Evolutionary conservation across 2,113 vertebrate species (phyloP).

Genomic region (Centrocercus urophasianus): DNA sequence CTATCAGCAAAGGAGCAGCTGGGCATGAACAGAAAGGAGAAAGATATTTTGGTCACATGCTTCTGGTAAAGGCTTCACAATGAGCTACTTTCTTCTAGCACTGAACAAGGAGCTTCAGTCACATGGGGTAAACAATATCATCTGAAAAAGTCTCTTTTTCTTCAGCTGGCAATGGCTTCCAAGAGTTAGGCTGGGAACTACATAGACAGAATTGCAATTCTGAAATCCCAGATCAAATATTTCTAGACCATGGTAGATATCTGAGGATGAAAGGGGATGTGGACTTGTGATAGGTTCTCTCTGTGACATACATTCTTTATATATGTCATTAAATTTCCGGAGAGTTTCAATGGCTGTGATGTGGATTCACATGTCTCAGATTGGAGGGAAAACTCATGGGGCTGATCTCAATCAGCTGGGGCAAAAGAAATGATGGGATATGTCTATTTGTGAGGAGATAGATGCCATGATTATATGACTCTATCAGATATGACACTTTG

Average conservation of each 20-base stretch:
- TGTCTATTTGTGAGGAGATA: background rate
- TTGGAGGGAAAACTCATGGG: background rate
- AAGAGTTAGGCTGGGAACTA: background rate
- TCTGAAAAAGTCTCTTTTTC: slow-evolving; percentile 33
- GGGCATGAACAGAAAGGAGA: background rate
- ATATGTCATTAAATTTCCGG: background rate
- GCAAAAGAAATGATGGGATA: background rate
- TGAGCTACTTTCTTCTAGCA: slow-evolving; percentile 12
- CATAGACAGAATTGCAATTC: background rate
- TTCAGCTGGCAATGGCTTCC: background rate
- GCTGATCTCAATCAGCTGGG: rapidly evolving
- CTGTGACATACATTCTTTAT: background rate
- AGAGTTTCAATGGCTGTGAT: background rate
- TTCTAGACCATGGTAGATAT: background rate
- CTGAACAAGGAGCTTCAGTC: slow-evolving; percentile 34
- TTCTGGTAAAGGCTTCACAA: background rate
- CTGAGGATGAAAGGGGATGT: background rate
- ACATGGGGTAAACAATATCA: background rate
- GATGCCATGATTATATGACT: background rate
- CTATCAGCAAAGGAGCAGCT: background rate
- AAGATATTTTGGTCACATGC: slow-evolving; percentile 42
- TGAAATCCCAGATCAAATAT: background rate
- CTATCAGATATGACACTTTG: too few species aligned
- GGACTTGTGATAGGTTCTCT: background rate
- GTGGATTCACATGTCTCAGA: background rate